Evolutionary conservation across 2,888 invertebrate species (phyloP).

Genomic region (Exocentrus adspersus): DNA sequence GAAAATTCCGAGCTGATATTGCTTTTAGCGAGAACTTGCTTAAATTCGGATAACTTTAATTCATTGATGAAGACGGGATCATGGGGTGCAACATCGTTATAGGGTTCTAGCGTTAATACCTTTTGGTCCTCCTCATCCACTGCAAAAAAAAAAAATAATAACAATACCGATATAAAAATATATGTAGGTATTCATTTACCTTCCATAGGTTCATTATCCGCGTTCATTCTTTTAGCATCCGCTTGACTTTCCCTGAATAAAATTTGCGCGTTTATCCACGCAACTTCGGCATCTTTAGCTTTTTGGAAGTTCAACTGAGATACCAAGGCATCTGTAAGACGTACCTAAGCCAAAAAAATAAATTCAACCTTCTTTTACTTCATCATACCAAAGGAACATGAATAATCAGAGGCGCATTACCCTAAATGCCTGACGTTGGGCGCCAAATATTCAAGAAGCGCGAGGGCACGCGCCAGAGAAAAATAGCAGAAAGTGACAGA

Average conservation of each 20-base stretch:
- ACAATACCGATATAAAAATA: too few species aligned
- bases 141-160: conserved; percentile 50
- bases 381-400: too few species aligned
- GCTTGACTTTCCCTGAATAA: conserved; percentile 71
- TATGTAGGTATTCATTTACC: conserved; percentile 53
- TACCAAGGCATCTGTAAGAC: conserved; percentile 90
- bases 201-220: conserved; percentile 64
- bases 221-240: conserved; percentile 65
- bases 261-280: conserved; percentile 91
- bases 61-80: conserved; percentile 93
- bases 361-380: background rate
- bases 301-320: conserved; percentile 86
- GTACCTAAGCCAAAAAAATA: conserved; percentile 70
- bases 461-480: too few species aligned
- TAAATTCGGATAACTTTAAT: conserved; percentile 91
- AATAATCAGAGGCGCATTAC: too few species aligned
- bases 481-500: too few species aligned
- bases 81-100: conserved; percentile 71
- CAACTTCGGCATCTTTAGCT: conserved; percentile 91
- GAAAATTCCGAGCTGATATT: conserved; percentile 88
- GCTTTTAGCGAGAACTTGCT: conserved; percentile 78
- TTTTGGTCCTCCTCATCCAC: conserved; percentile 68
- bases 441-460: too few species aligned
- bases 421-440: too few species aligned
- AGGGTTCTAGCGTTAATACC: conserved; percentile 76